Evolutionary conservation across 1,140 invertebrate genomes (phyloP).

Genomic region (Venturia canescens): DNA sequence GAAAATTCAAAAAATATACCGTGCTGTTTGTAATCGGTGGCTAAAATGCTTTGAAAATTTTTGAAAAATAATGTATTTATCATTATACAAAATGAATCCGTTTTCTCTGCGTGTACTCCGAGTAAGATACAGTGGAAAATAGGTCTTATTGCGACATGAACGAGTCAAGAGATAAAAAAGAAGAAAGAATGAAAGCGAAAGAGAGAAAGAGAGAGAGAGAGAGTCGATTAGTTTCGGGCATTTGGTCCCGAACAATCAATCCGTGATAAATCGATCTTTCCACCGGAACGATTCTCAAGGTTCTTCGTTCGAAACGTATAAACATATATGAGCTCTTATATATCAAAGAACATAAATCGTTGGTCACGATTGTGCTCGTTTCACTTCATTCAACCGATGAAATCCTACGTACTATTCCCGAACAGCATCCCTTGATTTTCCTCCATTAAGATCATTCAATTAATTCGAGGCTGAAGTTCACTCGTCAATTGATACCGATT

Average conservation of each 20-base stretch:
- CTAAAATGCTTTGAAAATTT: too few species aligned
- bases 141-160: conserved; percentile 10
- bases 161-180: not conserved
- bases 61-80: too few species aligned
- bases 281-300: conserved; percentile 48
- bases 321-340: conserved; percentile 5
- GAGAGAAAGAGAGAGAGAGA: conserved; percentile 24
- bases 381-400: conserved; percentile 19
- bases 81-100: too few species aligned
- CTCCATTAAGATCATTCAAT: not conserved
- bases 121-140: conserved; percentile 1
- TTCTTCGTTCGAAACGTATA: not conserved
- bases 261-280: conserved; percentile 55
- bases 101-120: not conserved
- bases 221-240: conserved; percentile 65
- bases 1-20: too few species aligned
- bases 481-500: too few species aligned
- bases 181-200: not conserved
- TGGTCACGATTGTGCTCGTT: conserved; percentile 30
- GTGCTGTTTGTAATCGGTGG: too few species aligned
- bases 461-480: not conserved
- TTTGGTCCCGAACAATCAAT: conserved; percentile 63
- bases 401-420: not conserved
- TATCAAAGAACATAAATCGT: conserved; percentile 55
- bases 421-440: not conserved